Evolutionary conservation across 2,797 vertebrate genomes (phyloP), one percentile per base, ranked within the genome.

Genomic region (Vultur gryphus): DNA sequence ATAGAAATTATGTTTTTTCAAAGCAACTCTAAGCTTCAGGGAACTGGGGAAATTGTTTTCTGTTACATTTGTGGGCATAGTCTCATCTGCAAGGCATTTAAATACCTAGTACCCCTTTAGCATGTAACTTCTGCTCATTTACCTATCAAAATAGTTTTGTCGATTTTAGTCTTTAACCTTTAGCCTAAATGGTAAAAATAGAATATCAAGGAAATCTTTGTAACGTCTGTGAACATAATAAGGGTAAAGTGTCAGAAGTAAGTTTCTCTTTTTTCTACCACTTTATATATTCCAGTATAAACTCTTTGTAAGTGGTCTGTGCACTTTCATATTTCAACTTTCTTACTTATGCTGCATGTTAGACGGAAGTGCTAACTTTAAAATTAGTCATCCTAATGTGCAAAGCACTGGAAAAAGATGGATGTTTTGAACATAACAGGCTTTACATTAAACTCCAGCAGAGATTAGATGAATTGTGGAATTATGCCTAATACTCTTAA

Each of bases 391-490:
- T 77, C 84, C 75, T 90, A 81, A 90, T 90, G 88, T 94, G 92
- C 57, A 91, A 83, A 94, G 59, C 67, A 54, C 92, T 89, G 92
- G 75, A 85, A 95, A 92, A 94, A 87, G 93, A 95, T 92, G 55
- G 64, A 87, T 89, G 64, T 96, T 96, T 89, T 95, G 94, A 94
- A 93, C 84, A 77, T 95, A 96, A 96, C 88, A 95, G 86, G 92
- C 75, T 95, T 96, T 93, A 61, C 93, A 54, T 92, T 93, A 95
- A 95, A 95, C 61, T 90, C 44, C 37, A 87, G 70, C 41, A 78
- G 52, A 95, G 84, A 94, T 92, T 83, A 97, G 84, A 94, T 94
- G 84, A 95, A 95, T 73, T 93, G 75, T 90, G 93, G 90, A 92
- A 95, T 96, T 93, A 93, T 64, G 26, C 59, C 58, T 95, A 93